Percentiles rank a stretch among this genome's conserved stretches.
Evolutionary conservation across 1,140 invertebrate species (phyloP).

Genomic region (Episyrphus balteatus): DNA sequence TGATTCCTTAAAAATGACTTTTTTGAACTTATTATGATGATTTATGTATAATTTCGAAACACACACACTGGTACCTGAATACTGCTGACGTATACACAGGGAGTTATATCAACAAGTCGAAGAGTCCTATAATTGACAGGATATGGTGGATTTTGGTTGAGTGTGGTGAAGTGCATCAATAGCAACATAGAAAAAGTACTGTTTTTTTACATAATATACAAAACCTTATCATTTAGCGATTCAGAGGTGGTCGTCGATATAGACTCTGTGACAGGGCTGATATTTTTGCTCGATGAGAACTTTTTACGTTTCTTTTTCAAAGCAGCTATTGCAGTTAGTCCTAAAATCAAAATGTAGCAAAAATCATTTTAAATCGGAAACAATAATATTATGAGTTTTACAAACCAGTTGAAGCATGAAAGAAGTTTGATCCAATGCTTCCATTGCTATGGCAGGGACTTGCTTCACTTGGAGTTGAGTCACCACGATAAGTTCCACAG

Average conservation of each 20-base stretch:
- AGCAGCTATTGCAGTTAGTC: slow-evolving; percentile 51
- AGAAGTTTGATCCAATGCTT: slow-evolving; percentile 23
- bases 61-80: too few relatives aligned
- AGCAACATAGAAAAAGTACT: neutral
- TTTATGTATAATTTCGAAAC: neutral
- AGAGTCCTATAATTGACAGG: too few relatives aligned
- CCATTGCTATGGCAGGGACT: slow-evolving; percentile 7
- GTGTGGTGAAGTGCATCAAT: neutral
- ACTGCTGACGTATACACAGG: neutral
- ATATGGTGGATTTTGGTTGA: too few relatives aligned
- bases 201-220: slow-evolving; percentile 6
- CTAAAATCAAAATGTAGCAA: slow-evolving; percentile 13
- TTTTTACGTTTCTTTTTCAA: slow-evolving; percentile 66
- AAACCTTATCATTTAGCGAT: slow-evolving; percentile 12
- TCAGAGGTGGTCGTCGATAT: slow-evolving; percentile 17
- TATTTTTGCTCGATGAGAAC: slow-evolving; percentile 62
- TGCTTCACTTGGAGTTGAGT: slow-evolving; percentile 8
- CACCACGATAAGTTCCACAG: slow-evolving; percentile 15
- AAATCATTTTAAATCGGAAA: neutral
- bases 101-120: too few relatives aligned
- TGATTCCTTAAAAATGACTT: neutral
- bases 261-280: slow-evolving; percentile 41
- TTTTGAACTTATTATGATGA: neutral
- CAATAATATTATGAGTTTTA: neutral
- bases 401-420: slow-evolving; percentile 28